Percentiles rank a stretch among this genome's conserved stretches.
Conservation (phyloP, 2,113 vertebrate species). For the Dolichotis patagonum region DNA sequence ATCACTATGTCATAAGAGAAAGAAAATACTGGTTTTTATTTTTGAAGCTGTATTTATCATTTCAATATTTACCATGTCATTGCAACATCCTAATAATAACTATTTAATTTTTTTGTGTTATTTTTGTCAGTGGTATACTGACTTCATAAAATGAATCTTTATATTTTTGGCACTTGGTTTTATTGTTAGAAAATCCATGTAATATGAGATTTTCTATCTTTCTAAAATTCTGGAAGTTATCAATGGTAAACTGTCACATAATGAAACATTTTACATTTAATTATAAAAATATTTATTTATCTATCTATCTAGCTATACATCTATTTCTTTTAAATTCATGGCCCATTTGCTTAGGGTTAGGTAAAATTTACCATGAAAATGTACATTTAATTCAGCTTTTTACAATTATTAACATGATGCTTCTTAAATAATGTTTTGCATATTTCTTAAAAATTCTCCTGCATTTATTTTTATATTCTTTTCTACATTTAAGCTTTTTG, state of each 20-base stretch:
- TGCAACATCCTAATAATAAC: background rate
- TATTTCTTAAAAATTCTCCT: background rate
- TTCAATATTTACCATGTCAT: background rate
- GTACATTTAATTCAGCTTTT: background rate
- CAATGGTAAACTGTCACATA: background rate
- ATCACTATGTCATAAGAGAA: background rate
- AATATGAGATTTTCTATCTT: background rate
- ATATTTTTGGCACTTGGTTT: background rate
- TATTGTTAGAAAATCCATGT: background rate
- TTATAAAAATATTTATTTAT: background rate
- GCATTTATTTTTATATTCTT: background rate
- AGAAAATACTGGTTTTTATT: background rate
- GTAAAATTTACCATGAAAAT: background rate
- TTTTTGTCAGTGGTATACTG: background rate
- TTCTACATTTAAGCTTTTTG: background rate
- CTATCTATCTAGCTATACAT: background rate
- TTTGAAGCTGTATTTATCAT: background rate
- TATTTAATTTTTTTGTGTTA: background rate
- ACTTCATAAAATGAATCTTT: background rate
- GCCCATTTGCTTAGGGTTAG: background rate
- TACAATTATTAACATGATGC: background rate
- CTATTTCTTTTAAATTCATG: background rate
- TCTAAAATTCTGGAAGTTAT: slow-evolving; percentile 33
- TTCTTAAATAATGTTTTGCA: background rate
- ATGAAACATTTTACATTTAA: background rate